Evolutionary conservation across 2,113 vertebrate genomes (phyloP).

Genomic region (Corythornis vintsioides): DNA sequence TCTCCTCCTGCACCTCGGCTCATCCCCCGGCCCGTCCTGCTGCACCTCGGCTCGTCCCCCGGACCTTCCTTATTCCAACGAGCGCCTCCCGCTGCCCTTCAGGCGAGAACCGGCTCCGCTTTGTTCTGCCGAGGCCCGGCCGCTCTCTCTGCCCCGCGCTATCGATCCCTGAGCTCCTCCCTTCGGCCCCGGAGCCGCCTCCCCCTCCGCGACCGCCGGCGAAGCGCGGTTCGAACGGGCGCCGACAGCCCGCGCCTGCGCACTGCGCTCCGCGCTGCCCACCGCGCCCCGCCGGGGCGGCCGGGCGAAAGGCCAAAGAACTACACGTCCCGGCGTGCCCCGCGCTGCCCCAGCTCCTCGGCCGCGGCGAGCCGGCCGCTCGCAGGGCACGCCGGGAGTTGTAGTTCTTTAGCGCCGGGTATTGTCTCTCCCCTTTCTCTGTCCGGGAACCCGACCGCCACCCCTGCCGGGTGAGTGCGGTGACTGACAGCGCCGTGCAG

Average conservation of each 20-base stretch:
- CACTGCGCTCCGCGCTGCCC: background rate
- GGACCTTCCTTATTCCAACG: background rate
- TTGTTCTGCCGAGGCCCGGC: too few species aligned
- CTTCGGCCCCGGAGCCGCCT: fast-evolving
- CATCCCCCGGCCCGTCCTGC: background rate
- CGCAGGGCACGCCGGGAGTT: background rate
- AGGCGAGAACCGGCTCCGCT: fast-evolving
- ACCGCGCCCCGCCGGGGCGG: background rate
- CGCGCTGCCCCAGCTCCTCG: fast-evolving
- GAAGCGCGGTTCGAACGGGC: background rate
- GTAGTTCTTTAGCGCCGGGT: slow-evolving; percentile 6
- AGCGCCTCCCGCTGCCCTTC: fast-evolving
- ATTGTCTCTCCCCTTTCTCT: slow-evolving; percentile 53
- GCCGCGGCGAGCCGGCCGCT: fast-evolving
- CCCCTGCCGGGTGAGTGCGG: background rate
- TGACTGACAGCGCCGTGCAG: slow-evolving; percentile 51
- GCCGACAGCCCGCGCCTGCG: slow-evolving; percentile 31
- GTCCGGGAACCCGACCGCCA: slow-evolving; percentile 42
- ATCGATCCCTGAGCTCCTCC: fast-evolving
- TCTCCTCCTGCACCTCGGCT: background rate
- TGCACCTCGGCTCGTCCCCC: background rate
- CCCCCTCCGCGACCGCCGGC: fast-evolving
- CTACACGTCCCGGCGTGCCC: background rate
- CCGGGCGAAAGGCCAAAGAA: fast-evolving
- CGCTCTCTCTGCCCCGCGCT: fast-evolving